Percentiles rank a stretch among this genome's conserved stretches.
Conservation (phyloP, 1,140 invertebrate genomes). For the Melitaea cinxia region DNA sequence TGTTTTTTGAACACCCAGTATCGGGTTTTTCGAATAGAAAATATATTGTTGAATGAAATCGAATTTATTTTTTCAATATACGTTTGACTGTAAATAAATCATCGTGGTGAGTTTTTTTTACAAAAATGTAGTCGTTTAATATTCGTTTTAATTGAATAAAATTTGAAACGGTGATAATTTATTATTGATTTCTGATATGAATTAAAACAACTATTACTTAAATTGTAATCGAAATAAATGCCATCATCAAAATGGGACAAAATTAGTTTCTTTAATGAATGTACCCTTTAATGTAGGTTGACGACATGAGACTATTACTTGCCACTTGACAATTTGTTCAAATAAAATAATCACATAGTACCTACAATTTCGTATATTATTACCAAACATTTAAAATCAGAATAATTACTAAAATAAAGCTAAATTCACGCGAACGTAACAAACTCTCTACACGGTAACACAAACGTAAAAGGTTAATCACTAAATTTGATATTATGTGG, state of each 20-base stretch:
- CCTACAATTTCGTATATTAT: no score
- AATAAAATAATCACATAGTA: no score
- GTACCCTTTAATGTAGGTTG: no score
- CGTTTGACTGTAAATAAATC: conserved; percentile 3
- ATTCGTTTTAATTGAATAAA: not conserved
- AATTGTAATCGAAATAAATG: no score
- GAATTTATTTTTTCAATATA: not conserved
- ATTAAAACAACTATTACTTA: no score
- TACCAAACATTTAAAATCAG: no score
- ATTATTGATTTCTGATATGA: no score
- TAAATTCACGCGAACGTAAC: not conserved
- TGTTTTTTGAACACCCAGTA: conserved; percentile 2
- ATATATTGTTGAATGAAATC: conserved; percentile 2
- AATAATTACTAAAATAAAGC: not conserved
- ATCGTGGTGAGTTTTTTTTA: not conserved
- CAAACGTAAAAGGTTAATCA: not conserved
- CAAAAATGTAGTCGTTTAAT: not conserved
- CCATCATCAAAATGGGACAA: no score
- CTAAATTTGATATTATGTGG: conserved; percentile 11
- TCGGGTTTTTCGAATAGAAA: not conserved
- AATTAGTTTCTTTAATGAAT: no score
- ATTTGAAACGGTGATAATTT: not conserved
- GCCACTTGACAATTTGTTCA: no score
- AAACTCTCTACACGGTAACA: not conserved
- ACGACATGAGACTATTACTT: no score